These are phyloP conservation scores for Pseudochromis fuscus DNA, from an alignment of 2,797 vertebrate species.

Conservation along the genomic window DNA sequence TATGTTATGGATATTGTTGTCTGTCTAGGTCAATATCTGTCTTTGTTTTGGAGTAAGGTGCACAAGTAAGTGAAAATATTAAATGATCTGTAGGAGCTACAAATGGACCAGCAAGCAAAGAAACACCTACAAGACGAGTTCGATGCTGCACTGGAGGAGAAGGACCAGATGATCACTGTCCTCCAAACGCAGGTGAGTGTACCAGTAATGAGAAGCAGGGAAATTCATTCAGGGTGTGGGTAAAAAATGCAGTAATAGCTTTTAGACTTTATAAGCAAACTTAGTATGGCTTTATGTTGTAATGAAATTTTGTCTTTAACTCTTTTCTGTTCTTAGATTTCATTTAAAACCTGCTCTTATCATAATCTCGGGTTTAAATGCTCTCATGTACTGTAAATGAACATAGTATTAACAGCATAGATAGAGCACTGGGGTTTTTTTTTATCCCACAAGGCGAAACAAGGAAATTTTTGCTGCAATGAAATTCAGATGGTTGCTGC, in stretches of 20 bases:
- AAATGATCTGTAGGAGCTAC: slow-evolving; percentile 88
- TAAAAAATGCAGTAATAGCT: not conserved
- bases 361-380: not conserved
- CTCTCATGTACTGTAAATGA: not conserved
- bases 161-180: slow-evolving; percentile 96
- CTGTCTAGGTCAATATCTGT: not conserved
- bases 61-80: not conserved
- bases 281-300: not conserved
- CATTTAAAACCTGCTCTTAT: not conserved
- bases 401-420: not conserved
- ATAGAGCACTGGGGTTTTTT: not conserved
- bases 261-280: not conserved
- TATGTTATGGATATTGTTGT: slow-evolving; percentile 7
- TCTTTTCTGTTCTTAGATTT: not conserved
- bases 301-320: not conserved
- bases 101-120: slow-evolving; percentile 98
- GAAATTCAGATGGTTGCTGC: not conserved
- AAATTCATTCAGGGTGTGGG: not conserved
- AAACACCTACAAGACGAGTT: slow-evolving; percentile 98
- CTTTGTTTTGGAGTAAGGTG: slow-evolving; percentile 3
- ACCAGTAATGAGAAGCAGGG: not conserved
- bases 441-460: no score
- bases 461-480: not conserved
- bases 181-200: slow-evolving; percentile 92
- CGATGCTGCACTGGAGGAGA: slow-evolving; percentile 95